Evolutionary conservation across 2,888 invertebrate genomes (phyloP).

Genomic region (Synergus gifuensis): DNA sequence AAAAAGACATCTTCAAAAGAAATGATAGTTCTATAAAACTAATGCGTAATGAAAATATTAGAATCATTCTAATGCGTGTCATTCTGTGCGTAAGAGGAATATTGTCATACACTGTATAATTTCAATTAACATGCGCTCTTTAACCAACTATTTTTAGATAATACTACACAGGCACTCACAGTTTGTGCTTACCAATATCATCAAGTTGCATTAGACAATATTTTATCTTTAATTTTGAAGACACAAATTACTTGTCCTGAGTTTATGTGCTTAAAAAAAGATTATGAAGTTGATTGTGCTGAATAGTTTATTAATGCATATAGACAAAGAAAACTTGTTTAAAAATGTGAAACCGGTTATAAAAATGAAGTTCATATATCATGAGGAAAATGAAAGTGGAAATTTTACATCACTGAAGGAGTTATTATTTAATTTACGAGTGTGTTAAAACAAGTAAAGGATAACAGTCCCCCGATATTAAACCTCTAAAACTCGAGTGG

Average conservation of each 20-base stretch:
- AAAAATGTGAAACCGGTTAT: neutral
- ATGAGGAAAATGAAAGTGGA: neutral
- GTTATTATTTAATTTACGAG: constrained; percentile 28
- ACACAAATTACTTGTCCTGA: neutral
- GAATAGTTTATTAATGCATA: no score
- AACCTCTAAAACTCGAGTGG: constrained; percentile 46
- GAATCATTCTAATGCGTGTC: neutral
- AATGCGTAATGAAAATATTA: neutral
- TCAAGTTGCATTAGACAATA: neutral
- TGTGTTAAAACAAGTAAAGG: constrained; percentile 29
- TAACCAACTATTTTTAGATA: neutral
- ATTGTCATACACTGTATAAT: constrained; percentile 3
- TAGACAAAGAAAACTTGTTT: neutral
- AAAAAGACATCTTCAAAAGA: no score
- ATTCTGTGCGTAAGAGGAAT: neutral
- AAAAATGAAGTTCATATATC: neutral
- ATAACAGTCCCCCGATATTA: constrained; percentile 47
- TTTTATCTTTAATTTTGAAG: neutral
- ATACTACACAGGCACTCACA: neutral
- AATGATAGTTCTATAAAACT: neutral
- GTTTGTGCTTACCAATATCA: constrained; percentile 8
- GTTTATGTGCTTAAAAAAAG: neutral
- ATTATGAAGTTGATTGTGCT: neutral
- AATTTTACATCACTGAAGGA: neutral
- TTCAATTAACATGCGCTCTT: neutral